Conservation (phyloP, 2,888 invertebrate genomes). For the Thelaira solivaga region DNA sequence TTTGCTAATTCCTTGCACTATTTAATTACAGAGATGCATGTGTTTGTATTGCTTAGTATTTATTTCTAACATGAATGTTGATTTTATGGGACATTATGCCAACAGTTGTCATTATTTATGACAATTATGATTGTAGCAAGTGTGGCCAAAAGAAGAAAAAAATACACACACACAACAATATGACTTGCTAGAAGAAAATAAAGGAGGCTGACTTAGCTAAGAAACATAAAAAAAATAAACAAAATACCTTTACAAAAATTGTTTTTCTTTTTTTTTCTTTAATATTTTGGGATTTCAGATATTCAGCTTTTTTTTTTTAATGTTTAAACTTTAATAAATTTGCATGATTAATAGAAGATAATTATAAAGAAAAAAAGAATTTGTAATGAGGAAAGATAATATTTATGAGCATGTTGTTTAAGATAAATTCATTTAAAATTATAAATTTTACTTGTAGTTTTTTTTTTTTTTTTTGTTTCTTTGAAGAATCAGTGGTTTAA, state of each 20-base stretch:
- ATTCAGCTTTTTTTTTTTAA: not conserved
- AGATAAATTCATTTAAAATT: constrained; percentile 34
- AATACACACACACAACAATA: too few species aligned
- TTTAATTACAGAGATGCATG: not conserved
- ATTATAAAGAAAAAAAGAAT: not conserved
- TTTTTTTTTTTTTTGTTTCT: too few species aligned
- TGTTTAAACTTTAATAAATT: constrained; percentile 2
- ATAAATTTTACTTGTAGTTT: constrained; percentile 31
- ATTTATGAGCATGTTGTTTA: constrained; percentile 13
- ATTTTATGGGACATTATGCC: constrained; percentile 55
- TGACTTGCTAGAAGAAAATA: not conserved
- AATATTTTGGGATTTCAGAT: not conserved
- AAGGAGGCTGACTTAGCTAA: not conserved
- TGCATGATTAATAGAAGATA: constrained; percentile 23
- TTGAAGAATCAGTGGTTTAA: too few species aligned
- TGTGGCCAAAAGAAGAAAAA: constrained; percentile 57
- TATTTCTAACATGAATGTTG: constrained; percentile 51
- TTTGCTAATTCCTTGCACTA: constrained; percentile 8
- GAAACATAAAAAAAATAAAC: not conserved
- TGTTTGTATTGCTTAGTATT: not conserved
- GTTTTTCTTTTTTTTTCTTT: not conserved
- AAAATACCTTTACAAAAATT: constrained; percentile 35
- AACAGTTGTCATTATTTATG: constrained; percentile 66
- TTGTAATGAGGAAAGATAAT: constrained; percentile 35
- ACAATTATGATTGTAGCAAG: constrained; percentile 63